Evolutionary conservation across 2,888 invertebrate species (phyloP).

Genomic region (Priocnemis perturbator): DNA sequence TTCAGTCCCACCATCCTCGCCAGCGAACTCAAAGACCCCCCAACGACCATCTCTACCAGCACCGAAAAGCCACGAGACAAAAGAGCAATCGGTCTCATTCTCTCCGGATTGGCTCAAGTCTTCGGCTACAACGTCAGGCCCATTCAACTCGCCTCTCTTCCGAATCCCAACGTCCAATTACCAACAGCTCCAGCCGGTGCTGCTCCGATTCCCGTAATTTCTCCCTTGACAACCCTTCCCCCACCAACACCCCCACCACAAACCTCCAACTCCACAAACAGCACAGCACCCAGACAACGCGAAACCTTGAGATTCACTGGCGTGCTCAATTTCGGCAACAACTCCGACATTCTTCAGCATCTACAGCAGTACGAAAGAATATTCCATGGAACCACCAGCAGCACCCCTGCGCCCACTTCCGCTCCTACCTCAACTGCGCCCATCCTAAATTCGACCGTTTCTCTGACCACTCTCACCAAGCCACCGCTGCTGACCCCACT

Average conservation of each 20-base stretch:
- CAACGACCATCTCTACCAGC: neutral
- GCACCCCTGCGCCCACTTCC: conserved; percentile 20
- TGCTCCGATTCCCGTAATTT: conserved; percentile 10
- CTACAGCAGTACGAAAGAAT: conserved; percentile 68
- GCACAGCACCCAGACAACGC: conserved; percentile 52
- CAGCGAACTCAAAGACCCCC: neutral
- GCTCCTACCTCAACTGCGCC: conserved; percentile 25
- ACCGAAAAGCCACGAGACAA: conserved; percentile 62
- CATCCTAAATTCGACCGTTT: too few relatives aligned
- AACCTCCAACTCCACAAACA: conserved; percentile 16
- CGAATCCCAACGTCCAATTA: conserved; percentile 49
- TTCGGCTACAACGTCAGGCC: conserved; percentile 68
- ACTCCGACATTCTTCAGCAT: conserved; percentile 62
- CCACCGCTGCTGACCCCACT: conserved; percentile 56
- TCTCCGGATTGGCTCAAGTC: conserved; percentile 69
- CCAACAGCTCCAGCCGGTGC: conserved; percentile 21
- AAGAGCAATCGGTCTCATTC: conserved; percentile 67
- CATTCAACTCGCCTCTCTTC: conserved; percentile 63
- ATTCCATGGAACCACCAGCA: conserved; percentile 60
- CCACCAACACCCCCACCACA: conserved; percentile 23
- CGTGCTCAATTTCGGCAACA: conserved; percentile 70
- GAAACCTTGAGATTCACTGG: conserved; percentile 71
- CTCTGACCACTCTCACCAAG: conserved; percentile 18
- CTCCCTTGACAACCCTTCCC: conserved; percentile 15
- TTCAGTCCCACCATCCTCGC: neutral